Evolutionary conservation across 2,797 vertebrate species (phyloP).

Genomic region (Xiphorhynchus erythropygius): DNA sequence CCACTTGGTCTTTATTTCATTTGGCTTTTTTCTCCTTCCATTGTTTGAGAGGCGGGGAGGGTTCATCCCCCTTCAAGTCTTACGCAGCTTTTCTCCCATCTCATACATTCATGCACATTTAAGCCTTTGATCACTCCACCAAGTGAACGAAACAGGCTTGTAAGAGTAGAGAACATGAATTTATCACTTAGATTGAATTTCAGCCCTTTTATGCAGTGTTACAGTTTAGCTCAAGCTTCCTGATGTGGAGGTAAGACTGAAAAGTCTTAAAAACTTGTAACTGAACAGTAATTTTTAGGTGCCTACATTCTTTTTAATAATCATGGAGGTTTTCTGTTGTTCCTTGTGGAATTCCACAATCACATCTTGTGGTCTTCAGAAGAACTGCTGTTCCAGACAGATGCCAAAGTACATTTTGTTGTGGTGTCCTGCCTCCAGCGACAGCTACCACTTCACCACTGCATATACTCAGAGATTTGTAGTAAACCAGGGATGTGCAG

Average conservation of each 20-base stretch:
- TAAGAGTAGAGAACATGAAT: not conserved
- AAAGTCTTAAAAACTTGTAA: not conserved
- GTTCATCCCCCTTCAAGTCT: not conserved
- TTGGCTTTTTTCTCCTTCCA: not conserved
- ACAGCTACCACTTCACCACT: not conserved
- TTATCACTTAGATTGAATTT: not conserved
- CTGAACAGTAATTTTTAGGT: not conserved
- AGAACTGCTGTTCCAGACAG: not conserved
- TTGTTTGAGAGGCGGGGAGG: not conserved
- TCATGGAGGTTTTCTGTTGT: rapidly evolving
- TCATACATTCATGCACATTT: not conserved
- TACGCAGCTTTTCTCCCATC: not conserved
- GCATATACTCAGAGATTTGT: rapidly evolving
- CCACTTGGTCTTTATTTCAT: not conserved
- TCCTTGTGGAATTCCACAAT: not conserved
- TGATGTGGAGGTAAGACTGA: not conserved
- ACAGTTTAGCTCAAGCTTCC: not conserved
- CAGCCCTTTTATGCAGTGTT: not conserved
- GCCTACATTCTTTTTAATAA: not conserved
- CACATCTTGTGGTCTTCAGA: not conserved
- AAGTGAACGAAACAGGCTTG: not conserved
- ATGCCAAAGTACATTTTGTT: not conserved
- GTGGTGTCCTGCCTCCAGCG: not conserved
- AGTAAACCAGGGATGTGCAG: not conserved
- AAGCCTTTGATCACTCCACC: not conserved